Evolutionary conservation across 2,888 invertebrate species (phyloP).

Genomic region (Brachyptera putata): DNA sequence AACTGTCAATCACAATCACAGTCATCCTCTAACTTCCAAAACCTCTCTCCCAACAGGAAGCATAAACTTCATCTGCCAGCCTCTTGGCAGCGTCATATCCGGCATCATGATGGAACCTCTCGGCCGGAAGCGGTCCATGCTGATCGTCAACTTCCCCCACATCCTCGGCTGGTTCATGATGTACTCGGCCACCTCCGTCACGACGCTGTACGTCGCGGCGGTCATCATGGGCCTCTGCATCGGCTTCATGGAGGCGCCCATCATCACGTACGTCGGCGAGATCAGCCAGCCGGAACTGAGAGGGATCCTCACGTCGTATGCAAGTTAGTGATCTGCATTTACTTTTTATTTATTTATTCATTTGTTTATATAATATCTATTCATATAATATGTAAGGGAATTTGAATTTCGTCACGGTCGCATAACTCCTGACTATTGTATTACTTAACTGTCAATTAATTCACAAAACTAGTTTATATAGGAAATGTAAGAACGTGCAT

Average conservation of each 20-base stretch:
- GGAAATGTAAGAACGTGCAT: too few species aligned
- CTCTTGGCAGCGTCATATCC: conserved; percentile 54
- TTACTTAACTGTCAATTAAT: too few species aligned
- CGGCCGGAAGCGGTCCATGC: conserved; percentile 53
- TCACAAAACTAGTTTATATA: too few species aligned
- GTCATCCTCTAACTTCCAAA: too few species aligned
- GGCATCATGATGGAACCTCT: conserved; percentile 53
- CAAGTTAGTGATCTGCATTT: conserved; percentile 38
- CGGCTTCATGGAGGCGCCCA: conserved; percentile 58
- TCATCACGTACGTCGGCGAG: conserved; percentile 59
- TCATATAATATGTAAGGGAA: too few species aligned
- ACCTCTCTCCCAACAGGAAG: conserved; percentile 48
- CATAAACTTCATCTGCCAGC: conserved; percentile 54
- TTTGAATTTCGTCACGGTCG: too few species aligned
- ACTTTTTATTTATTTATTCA: too few species aligned
- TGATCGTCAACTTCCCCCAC: conserved; percentile 56
- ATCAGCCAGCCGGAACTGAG: conserved; percentile 53
- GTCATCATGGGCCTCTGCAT: conserved; percentile 54
- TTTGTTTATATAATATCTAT: too few species aligned
- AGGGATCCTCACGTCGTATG: conserved; percentile 52
- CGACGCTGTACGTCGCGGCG: conserved; percentile 50
- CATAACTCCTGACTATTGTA: too few species aligned
- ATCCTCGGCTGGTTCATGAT: conserved; percentile 55
- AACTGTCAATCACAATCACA: too few species aligned
- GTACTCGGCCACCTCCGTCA: conserved; percentile 50